Conservation (phyloP, 2,797 vertebrate genomes). For the Aplochiton taeniatus region DNA sequence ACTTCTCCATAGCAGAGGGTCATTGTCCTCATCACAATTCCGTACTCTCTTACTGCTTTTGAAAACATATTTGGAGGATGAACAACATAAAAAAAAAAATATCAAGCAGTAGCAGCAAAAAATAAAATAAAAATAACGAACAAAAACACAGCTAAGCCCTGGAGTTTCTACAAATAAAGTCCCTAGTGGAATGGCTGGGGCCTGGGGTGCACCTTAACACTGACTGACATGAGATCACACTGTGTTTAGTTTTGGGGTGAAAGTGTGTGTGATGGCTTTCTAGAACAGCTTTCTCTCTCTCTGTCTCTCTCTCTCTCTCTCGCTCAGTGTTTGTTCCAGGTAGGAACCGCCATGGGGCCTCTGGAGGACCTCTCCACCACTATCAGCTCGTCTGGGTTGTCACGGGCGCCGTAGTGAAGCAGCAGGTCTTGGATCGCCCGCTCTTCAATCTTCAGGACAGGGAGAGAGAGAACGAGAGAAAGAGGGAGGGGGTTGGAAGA, state of each 20-base stretch:
- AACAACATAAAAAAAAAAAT: slow-evolving; percentile 6
- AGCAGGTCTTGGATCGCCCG: slow-evolving; percentile 92
- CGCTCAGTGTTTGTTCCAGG: slow-evolving; percentile 92
- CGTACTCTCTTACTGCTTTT: neutral
- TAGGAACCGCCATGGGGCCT: slow-evolving; percentile 88
- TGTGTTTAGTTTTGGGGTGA: neutral
- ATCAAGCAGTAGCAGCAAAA: neutral
- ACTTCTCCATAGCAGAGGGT: slow-evolving; percentile 15
- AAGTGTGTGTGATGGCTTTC: slow-evolving; percentile 7
- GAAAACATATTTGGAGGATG: slow-evolving; percentile 30
- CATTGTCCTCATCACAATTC: neutral
- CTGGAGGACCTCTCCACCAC: slow-evolving; percentile 87
- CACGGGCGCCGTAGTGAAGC: slow-evolving; percentile 83
- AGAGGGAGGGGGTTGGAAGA: slow-evolving; percentile 17
- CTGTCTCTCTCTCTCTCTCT: too few species aligned
- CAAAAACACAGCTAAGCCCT: slow-evolving; percentile 12
- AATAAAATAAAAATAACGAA: too few species aligned
- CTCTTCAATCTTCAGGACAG: slow-evolving; percentile 87
- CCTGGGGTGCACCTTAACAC: slow-evolving; percentile 16
- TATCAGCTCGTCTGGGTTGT: slow-evolving; percentile 94
- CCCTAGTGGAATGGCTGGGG: neutral
- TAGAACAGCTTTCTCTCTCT: neutral
- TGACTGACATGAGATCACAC: slow-evolving; percentile 2
- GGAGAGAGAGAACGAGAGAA: slow-evolving; percentile 11
- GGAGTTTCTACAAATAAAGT: slow-evolving; percentile 1